Evolutionary conservation across 2,797 vertebrate species (phyloP).

Genomic region (Lacerta agilis): DNA sequence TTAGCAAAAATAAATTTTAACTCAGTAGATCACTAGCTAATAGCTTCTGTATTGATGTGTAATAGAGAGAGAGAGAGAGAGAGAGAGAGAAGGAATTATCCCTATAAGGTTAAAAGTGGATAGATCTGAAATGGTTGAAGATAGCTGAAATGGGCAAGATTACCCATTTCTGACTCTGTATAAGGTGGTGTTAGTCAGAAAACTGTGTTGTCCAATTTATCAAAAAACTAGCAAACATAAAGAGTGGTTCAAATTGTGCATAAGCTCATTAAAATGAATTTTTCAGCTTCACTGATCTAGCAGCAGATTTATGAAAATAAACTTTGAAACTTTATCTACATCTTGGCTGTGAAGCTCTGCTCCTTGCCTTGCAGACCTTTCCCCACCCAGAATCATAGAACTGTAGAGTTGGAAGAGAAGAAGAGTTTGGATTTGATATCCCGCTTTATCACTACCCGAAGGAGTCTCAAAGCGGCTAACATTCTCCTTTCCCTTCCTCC

Average conservation of each 20-base stretch:
- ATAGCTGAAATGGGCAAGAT: neutral
- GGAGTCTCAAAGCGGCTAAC: no score
- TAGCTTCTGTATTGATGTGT: rapidly evolving
- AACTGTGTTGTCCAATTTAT: neutral
- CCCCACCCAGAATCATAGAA: no score
- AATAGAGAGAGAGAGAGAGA: no score
- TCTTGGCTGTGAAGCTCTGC: neutral
- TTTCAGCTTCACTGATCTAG: neutral
- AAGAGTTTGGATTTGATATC: no score
- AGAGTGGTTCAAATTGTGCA: neutral
- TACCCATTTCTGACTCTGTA: neutral
- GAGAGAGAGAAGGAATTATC: neutral
- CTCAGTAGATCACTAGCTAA: rapidly evolving
- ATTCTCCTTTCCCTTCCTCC: no score
- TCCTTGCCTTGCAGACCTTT: no score
- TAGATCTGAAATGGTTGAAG: neutral
- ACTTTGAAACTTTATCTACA: neutral
- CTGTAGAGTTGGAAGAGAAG: no score
- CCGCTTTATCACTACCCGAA: no score
- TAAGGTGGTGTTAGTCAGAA: neutral
- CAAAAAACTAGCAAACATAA: neutral
- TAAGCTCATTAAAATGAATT: neutral
- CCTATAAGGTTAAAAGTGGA: neutral
- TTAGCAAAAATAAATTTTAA: neutral
- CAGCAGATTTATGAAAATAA: neutral